Evolutionary conservation across 2,888 invertebrate genomes (phyloP).

Genomic region (Dasypolia templi): DNA sequence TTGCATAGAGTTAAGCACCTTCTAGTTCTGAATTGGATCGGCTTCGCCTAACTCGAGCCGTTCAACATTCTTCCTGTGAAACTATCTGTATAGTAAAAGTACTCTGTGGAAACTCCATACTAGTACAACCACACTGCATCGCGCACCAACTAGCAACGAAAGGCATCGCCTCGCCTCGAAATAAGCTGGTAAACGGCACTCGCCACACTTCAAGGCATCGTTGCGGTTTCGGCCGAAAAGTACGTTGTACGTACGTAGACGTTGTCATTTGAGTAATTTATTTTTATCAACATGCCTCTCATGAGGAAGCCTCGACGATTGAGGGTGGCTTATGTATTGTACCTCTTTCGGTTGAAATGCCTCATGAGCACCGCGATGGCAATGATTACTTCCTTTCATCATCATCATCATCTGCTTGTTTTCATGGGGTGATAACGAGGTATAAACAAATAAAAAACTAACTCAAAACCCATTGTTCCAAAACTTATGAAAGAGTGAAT

Average conservation of each 20-base stretch:
- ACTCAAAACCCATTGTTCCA: constrained; percentile 14
- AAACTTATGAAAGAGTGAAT: constrained; percentile 37
- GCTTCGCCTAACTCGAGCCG: background rate
- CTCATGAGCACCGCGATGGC: background rate
- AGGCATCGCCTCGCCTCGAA: background rate
- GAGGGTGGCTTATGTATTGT: background rate
- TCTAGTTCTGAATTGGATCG: background rate
- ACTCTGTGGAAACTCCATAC: no score
- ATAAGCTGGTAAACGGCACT: background rate
- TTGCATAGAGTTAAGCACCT: no score
- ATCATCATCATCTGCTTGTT: no score
- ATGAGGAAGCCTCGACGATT: background rate
- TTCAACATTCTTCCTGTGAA: background rate
- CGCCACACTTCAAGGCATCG: background rate
- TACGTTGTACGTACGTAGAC: no score
- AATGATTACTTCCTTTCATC: background rate
- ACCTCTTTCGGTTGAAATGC: background rate
- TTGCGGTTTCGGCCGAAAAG: background rate
- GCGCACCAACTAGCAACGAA: background rate
- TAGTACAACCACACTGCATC: background rate
- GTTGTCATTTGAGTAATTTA: background rate
- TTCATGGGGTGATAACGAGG: no score
- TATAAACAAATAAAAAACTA: background rate
- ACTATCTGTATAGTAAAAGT: no score
- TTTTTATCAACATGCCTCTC: background rate